Evolutionary conservation across 2,797 vertebrate genomes (phyloP).

Genomic region (Capromys pilorides): DNA sequence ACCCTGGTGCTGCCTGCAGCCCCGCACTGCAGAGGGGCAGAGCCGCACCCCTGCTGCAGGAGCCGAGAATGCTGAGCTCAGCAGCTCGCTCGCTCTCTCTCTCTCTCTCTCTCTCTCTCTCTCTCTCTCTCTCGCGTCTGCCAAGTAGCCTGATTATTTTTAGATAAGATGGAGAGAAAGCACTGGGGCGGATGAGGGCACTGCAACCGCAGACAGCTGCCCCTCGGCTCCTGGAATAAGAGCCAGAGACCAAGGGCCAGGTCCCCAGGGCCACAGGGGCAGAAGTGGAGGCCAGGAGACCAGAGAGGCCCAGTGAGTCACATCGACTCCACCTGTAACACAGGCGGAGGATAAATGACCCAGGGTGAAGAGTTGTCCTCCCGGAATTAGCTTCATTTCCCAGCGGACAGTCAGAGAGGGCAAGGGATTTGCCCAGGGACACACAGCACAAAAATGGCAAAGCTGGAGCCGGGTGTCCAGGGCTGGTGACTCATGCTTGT

Average conservation of each 20-base stretch:
- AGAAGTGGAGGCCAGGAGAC: neutral
- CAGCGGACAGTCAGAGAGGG: neutral
- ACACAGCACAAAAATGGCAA: neutral
- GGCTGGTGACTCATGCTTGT: neutral
- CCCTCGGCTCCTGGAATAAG: neutral
- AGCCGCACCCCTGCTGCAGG: conserved; percentile 23
- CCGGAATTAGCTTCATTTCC: neutral
- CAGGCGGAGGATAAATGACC: neutral
- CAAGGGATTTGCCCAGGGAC: neutral
- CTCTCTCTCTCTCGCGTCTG: conserved; percentile 60
- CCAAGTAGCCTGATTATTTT: conserved; percentile 80
- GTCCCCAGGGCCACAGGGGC: neutral
- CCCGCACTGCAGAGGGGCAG: too few species aligned
- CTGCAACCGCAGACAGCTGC: neutral
- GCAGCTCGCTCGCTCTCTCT: conserved; percentile 64
- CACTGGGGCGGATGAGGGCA: neutral
- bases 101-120: neutral
- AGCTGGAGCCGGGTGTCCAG: neutral
- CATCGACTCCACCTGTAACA: neutral
- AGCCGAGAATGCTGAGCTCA: conserved; percentile 81
- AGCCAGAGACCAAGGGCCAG: neutral
- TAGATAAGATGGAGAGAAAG: conserved; percentile 70
- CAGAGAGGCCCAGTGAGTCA: neutral
- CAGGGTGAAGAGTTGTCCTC: neutral
- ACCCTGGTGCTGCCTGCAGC: too few species aligned